Base-by-base conservation (phyloP, 2,797 vertebrate species). In the Typhlichthys eigenmanni region DNA sequence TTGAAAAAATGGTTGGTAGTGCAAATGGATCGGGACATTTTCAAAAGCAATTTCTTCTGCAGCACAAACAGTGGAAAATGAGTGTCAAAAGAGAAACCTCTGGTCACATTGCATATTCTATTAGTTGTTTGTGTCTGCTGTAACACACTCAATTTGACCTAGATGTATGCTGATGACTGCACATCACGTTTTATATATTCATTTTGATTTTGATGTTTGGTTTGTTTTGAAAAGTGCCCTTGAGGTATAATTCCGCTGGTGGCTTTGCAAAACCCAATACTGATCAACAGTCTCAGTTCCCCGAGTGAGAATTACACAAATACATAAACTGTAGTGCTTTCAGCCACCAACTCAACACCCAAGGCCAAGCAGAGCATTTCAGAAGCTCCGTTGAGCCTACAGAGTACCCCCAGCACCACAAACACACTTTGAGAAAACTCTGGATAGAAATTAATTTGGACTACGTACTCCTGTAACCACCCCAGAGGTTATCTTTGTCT, bases 1-100 rank as follows among this genome's bases (percentile, higher is more conserved):
- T 76, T 69, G 71, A 6, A 69, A 74, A 83, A 79, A 73, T 67
- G 48, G 71, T 19, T 24, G n/a, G 58, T 52, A 38, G 78, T 69
- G 80, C 79, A 87, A 88, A 87, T 75, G 81, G 84, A 85, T 88
- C 76, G 74, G 85, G 84, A 84, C 83, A 58, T 72, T 60, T 81
- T 84, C 85, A 66, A 80, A 89, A 85, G 85, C 86, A 89, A 90
- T 90, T 89, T 87, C 76, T 47, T 60, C 65, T 48, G 12, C n/a
- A 61, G 82, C 71, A 76, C 82, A 77, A 81, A 62, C 10, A 48
- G 81, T 69, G 71, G 79, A 81, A 83, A 87, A 79, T 78, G 80
- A 68, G 72, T 79, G 84, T 84, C 84, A 78, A 56, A 83, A 78
- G 70, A 85, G 70, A 69, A 74, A 75, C 71, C 82, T 73, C 77